Base-by-base conservation (phyloP, 2,888 invertebrate genomes). In the Lamellibrachia satsuma region DNA sequence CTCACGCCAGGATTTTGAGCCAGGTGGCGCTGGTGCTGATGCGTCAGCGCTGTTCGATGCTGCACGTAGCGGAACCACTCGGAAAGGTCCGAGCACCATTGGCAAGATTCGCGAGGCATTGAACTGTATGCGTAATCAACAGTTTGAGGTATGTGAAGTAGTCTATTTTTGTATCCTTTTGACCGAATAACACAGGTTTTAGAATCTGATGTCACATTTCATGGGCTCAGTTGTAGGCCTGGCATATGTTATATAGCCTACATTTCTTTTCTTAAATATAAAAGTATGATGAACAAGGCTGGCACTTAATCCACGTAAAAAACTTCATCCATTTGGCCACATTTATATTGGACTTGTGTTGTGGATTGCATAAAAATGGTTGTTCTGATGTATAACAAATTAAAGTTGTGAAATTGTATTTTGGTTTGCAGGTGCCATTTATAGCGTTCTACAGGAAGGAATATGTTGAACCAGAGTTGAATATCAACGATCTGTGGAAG, bases 401-500 rank as follows among this genome's bases (percentile, higher is more conserved):
- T 91, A 27, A 3, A 6, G 6, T 4, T 91, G 52, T 91, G 91
- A 22, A 39, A 91, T 27, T 39, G 11, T 91, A 52, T 91, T 51
- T 90, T 91, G 0, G n/a, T 75, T 75, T 95, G 15, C 94, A 96
- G 96, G 99, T 99, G 90, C 99, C 99, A 0, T 99, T 99, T 96
- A 99, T 99, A 95, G 99, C 99, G 0, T 99, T 99, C 97, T 99
- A 99, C 96, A 97, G 99, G 52, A 99, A 99, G 96, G 99, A 99
- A 96, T 99, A 99, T 95, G 98, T 99, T 0, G 98, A 98, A 95
- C 99, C 99, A 0, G 99, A 99, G 95, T 97, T 99, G 52, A 98
- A 98, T 94, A 98, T 99, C 92, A 98, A 98, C 95, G 99, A 99
- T 96, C 97, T 99, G 57, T 99, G 99, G 99, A 98, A 98, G 96